Evolutionary conservation across 2,797 vertebrate genomes (phyloP).

Genomic region (Ptychobarbus kaznakovi): DNA sequence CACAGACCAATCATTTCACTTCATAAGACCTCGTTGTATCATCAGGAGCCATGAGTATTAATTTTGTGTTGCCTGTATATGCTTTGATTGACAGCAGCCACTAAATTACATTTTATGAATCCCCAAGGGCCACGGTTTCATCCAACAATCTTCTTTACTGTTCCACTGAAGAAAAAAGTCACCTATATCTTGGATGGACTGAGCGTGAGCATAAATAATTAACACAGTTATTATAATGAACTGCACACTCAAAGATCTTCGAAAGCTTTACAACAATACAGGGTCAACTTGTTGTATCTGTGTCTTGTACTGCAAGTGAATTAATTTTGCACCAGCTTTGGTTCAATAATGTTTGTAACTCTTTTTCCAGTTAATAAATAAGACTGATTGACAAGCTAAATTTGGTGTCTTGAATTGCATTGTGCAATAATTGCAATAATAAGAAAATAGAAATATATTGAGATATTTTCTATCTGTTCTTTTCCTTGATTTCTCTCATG

Average conservation of each 20-base stretch:
- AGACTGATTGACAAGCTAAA: conserved; percentile 60
- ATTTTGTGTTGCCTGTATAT: neutral
- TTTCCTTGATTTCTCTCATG: conserved; percentile 5
- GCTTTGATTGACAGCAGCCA: neutral
- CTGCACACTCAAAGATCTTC: conserved; percentile 41
- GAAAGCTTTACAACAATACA: conserved; percentile 44
- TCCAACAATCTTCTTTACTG: neutral
- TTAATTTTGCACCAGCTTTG: conserved; percentile 57
- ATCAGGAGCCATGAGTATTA: neutral
- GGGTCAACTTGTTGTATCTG: conserved; percentile 57
- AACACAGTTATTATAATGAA: neutral
- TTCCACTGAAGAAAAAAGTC: neutral
- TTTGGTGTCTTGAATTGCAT: conserved; percentile 66
- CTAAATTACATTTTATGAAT: neutral
- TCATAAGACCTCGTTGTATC: neutral
- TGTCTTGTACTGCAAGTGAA: conserved; percentile 65
- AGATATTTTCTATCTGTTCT: conserved; percentile 40
- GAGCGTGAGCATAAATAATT: conserved; percentile 1
- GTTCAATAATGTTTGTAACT: conserved; percentile 63
- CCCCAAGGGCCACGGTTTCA: neutral
- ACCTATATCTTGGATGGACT: neutral
- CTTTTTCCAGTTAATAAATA: conserved; percentile 74
- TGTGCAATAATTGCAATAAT: conserved; percentile 30
- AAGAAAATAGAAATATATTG: conserved; percentile 23
- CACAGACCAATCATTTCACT: neutral